Evolutionary conservation across 2,888 invertebrate genomes (phyloP).

Genomic region (Hofmannophila pseudospretella): DNA sequence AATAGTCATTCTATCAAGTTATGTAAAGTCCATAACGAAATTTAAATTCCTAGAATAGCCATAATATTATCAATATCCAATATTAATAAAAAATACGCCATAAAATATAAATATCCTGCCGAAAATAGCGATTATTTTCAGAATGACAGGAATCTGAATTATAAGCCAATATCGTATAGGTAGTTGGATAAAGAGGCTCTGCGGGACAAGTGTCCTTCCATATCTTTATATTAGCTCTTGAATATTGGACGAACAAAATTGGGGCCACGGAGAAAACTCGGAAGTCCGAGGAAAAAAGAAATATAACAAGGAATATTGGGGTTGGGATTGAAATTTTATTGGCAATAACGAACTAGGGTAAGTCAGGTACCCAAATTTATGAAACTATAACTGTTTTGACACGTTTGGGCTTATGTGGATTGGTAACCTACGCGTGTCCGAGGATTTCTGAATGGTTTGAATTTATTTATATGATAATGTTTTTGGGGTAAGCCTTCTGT

Average conservation of each 20-base stretch:
- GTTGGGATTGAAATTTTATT: slow-evolving; percentile 33
- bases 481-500: too few species aligned
- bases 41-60: too few species aligned
- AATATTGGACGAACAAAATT: slow-evolving; percentile 45
- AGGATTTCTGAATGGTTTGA: too few species aligned
- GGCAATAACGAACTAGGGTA: slow-evolving; percentile 11
- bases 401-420: not conserved
- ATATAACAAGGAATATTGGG: slow-evolving; percentile 32
- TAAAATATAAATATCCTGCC: not conserved
- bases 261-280: slow-evolving; percentile 28
- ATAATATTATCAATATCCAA: too few species aligned
- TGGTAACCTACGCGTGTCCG: not conserved
- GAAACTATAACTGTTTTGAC: slow-evolving; percentile 3
- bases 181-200: slow-evolving; percentile 30
- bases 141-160: slow-evolving; percentile 18
- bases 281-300: slow-evolving; percentile 31
- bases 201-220: slow-evolving; percentile 26
- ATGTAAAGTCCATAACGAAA: too few species aligned
- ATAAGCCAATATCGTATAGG: slow-evolving; percentile 32
- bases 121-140: slow-evolving; percentile 12
- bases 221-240: slow-evolving; percentile 51
- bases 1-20: too few species aligned
- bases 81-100: not conserved
- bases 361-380: slow-evolving; percentile 8
- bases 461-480: too few species aligned